Base-by-base conservation (phyloP, 2,888 invertebrate genomes). In the Drosophila incognita region DNA sequence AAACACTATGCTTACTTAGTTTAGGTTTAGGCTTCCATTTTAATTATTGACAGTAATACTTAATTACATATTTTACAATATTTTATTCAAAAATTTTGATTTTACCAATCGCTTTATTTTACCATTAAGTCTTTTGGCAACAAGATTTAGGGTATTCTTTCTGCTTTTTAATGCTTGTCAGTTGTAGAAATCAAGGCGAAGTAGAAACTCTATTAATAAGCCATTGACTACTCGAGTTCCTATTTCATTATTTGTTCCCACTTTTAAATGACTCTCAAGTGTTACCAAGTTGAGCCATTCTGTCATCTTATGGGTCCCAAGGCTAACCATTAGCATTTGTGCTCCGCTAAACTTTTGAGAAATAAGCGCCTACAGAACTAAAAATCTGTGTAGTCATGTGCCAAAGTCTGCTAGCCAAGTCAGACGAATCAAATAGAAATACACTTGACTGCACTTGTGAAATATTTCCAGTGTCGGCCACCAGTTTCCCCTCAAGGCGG, bases 371-470 rank as follows among this genome's bases (percentile, higher is more conserved):
- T 60, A 62, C 54, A 66, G 46, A 54, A 49, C 56, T 69, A 21
- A 48, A 75, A 78, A 68, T 70, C 79, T 65, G 65, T 79, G 59
- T 46, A 62, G 60, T 76, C 76, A 66, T 75, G 74, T 53, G 69
- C 59, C 71, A 60, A 53, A 49, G 59, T 38, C 46, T 59, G 59
- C n/a, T 60, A 24, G 62, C 64, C 58, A 63, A 64, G 57, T 21
- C 57, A 61, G 36, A 42, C 46, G 54, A 74, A 76, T 80, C 76
- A 78, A 75, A 84, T 84, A 58, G 69, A 74, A 70, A 72, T 75
- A 49, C 82, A 74, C 79, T 82, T 76, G 76, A 79, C 72, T 81
- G 81, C 83, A 69, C 71, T 65, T 74, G 65, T 60, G 71, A 75
- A 69, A 75, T 74, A 78, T 87, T 76, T 76, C 63, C 74, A 74